Evolutionary conservation across 53 echinoderm and acorn worm genomes (phyloP).

Genomic region (Hippasteria phrygiana): DNA sequence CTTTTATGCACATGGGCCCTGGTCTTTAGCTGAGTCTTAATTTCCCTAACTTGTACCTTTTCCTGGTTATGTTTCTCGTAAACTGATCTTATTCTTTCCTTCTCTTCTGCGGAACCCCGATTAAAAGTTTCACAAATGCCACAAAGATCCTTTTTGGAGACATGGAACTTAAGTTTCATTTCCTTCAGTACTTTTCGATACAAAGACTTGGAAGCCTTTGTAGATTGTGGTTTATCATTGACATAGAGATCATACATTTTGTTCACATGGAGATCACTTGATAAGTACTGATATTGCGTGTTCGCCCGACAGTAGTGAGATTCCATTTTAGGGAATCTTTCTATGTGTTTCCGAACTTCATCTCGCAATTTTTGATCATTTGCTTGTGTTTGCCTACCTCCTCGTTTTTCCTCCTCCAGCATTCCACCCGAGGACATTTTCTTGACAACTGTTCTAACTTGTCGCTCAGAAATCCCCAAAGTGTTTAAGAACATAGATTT

Average conservation of each 20-base stretch:
- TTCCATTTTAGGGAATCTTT: conserved; percentile 28
- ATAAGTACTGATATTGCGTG: conserved; percentile 53
- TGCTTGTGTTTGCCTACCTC: conserved; percentile 42
- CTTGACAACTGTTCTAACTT: conserved; percentile 45
- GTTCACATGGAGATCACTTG: conserved; percentile 57
- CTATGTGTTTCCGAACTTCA: conserved; percentile 52
- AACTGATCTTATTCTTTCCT: conserved; percentile 9
- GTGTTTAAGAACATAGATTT: conserved; percentile 33
- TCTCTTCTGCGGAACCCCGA: neutral
- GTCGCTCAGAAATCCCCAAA: conserved; percentile 36
- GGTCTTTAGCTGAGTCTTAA: conserved; percentile 41
- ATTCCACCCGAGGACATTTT: conserved; percentile 30
- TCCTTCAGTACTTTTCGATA: conserved; percentile 52
- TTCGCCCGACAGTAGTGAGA: conserved; percentile 59
- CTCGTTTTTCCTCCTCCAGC: conserved; percentile 37
- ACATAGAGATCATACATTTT: conserved; percentile 70
- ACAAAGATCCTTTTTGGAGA: conserved; percentile 71
- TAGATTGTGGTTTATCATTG: neutral
- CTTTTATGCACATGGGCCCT: too few species aligned
- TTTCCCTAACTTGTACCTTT: conserved; percentile 57
- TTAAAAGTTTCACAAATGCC: conserved; percentile 43
- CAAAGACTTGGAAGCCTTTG: conserved; percentile 57
- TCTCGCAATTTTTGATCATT: conserved; percentile 47
- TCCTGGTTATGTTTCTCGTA: conserved; percentile 20
- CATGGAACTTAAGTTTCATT: conserved; percentile 65